These are phyloP conservation scores for Elephantulus edwardii DNA, from an alignment of 2,113 vertebrate species.

Conservation along the genomic window DNA sequence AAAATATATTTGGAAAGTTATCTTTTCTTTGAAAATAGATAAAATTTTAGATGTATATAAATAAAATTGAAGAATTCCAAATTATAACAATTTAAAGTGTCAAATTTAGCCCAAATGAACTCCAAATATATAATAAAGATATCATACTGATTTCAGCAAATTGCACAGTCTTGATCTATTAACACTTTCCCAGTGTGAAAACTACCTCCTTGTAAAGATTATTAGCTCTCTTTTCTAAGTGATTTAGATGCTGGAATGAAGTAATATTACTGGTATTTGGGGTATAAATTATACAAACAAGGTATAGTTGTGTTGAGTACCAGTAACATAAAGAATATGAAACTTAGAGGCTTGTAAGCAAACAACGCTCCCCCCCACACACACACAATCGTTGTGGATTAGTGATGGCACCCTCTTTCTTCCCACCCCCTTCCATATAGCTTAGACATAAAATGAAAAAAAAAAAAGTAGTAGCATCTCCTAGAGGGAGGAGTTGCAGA, in stretches of 20 bases:
- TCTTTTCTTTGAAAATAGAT: constrained; percentile 61
- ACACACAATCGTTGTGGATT: background rate
- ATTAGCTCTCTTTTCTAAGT: constrained; percentile 50
- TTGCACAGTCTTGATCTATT: constrained; percentile 73
- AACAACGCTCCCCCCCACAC: too few species aligned
- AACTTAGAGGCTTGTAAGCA: background rate
- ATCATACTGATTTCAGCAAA: constrained; percentile 75
- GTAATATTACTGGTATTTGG: background rate
- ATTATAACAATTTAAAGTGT: constrained; percentile 77
- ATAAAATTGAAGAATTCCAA: constrained; percentile 58
- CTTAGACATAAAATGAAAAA: background rate
- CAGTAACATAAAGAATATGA: background rate
- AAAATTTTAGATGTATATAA: constrained; percentile 61
- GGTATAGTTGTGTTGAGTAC: background rate
- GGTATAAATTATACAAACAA: constrained; percentile 53
- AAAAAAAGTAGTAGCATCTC: background rate
- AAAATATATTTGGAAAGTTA: constrained; percentile 59
- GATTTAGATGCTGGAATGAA: constrained; percentile 30
- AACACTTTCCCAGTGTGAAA: constrained; percentile 63
- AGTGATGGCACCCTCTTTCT: background rate
- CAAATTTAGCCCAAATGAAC: constrained; percentile 67
- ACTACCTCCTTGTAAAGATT: constrained; percentile 39
- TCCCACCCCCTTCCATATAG: background rate
- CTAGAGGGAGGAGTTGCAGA: too few species aligned
- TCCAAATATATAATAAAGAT: constrained; percentile 70